phyloP scores from a whole-genome alignment of 2,113 vertebrate genomes.

The Callaeas wilsoni region DNA sequence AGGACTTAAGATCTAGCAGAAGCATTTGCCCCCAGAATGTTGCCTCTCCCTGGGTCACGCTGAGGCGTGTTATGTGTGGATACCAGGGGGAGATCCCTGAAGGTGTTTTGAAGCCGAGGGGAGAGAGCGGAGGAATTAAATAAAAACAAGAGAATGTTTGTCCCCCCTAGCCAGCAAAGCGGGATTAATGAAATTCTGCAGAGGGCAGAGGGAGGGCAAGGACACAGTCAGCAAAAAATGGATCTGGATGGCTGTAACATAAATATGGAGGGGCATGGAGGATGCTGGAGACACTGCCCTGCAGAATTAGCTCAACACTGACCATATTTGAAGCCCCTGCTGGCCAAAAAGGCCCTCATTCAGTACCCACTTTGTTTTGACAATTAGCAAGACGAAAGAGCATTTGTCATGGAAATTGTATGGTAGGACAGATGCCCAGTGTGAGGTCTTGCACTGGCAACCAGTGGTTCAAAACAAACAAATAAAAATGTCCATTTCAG shows the following conservation, averaged over 20 bases:
- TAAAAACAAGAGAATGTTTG: not conserved
- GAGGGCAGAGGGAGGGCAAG: not conserved
- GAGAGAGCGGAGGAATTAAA: not conserved
- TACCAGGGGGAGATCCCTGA: not conserved
- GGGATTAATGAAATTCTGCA: constrained; percentile 8
- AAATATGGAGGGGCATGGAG: not conserved
- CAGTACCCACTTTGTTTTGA: constrained; percentile 17
- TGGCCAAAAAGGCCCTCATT: not conserved
- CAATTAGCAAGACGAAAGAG: not conserved
- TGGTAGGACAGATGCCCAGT: constrained; percentile 1
- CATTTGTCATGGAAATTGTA: constrained; percentile 25
- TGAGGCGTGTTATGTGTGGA: not conserved
- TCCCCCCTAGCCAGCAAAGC: not conserved
- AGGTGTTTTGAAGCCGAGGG: not conserved
- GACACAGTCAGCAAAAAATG: constrained; percentile 11
- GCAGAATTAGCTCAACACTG: not conserved
- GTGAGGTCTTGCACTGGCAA: constrained; percentile 40
- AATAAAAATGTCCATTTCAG: not conserved
- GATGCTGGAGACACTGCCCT: not conserved
- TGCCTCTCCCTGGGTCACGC: fast-evolving
- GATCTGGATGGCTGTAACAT: not conserved
- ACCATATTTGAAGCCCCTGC: not conserved
- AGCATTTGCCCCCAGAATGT: not conserved
- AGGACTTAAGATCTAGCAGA: not conserved
- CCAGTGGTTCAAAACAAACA: constrained; percentile 20